Percentiles rank a stretch among this genome's conserved stretches.
These are phyloP conservation scores for Micromys minutus DNA, from an alignment of 2,113 vertebrate genomes.

Conservation along the genomic window DNA sequence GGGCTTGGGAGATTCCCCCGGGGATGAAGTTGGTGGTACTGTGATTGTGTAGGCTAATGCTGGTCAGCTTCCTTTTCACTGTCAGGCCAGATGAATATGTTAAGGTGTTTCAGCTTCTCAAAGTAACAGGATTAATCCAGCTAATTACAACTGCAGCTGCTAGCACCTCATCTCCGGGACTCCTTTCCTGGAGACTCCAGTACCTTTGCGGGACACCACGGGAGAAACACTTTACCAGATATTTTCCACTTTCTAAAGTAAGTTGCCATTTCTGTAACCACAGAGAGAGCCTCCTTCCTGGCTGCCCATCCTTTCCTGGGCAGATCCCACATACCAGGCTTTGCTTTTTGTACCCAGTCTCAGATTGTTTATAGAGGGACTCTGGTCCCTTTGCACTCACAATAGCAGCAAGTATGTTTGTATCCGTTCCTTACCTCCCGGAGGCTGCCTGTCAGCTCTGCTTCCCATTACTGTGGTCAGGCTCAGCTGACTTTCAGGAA, in stretches of 20 bases:
- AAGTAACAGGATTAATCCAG: neutral
- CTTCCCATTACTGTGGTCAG: neutral
- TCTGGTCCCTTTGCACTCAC: neutral
- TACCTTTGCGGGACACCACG: neutral
- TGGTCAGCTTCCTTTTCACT: neutral
- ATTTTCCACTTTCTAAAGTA: neutral
- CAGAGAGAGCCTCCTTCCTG: too few relatives aligned
- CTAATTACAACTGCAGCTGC: neutral
- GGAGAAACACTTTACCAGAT: neutral
- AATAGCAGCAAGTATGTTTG: neutral
- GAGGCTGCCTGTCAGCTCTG: too few relatives aligned
- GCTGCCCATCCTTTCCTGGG: neutral
- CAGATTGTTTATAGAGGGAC: neutral
- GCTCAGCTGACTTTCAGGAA: neutral
- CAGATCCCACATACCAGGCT: neutral
- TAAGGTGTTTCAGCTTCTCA: neutral
- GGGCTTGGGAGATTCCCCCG: neutral
- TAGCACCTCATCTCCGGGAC: neutral
- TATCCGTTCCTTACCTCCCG: neutral
- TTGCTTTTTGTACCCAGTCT: neutral
- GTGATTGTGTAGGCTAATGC: accelerated
- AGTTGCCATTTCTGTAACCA: neutral
- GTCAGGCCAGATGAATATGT: neutral
- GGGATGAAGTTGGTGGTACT: neutral
- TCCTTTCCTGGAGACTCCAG: neutral